These are phyloP conservation scores for Diabrotica virgifera DNA, from an alignment of 1,140 invertebrate species.

Conservation along the genomic window DNA sequence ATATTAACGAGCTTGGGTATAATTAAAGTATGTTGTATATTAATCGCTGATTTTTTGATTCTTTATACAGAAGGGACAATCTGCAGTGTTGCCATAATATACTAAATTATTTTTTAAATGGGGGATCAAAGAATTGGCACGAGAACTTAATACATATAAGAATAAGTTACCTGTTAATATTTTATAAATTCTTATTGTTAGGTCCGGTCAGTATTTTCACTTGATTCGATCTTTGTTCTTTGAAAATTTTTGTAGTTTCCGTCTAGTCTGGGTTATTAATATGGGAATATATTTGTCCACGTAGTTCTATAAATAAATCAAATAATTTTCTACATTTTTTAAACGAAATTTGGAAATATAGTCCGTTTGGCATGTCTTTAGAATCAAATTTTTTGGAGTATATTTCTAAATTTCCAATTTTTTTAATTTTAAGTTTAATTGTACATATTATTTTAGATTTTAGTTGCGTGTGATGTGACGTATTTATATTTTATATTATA, in stretches of 20 bases:
- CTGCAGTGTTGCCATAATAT: slow-evolving; percentile 15
- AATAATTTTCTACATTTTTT: neutral
- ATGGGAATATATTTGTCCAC: neutral
- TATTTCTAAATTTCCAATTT: slow-evolving; percentile 3
- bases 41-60: slow-evolving; percentile 13
- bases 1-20: neutral
- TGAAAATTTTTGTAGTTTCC: neutral
- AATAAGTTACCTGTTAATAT: neutral
- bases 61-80: slow-evolving; percentile 9
- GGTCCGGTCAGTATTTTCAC: slow-evolving; percentile 5
- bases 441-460: slow-evolving; percentile 22
- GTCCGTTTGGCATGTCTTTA: neutral
- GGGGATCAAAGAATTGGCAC: slow-evolving; percentile 14
- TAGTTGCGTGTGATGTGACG: slow-evolving; percentile 23
- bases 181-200: slow-evolving; percentile 5
- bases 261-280: neutral
- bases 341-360: neutral
- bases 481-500: slow-evolving; percentile 22
- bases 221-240: neutral
- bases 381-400: neutral
- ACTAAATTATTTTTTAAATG: slow-evolving; percentile 14
- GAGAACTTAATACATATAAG: neutral
- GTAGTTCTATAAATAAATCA: neutral
- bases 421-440: slow-evolving; percentile 12
- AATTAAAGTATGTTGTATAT: slow-evolving; percentile 8